Evolutionary conservation across 2,797 vertebrate species (phyloP), one percentile per base, ranked within the genome.

Genomic region (Onychomys arenicola): DNA sequence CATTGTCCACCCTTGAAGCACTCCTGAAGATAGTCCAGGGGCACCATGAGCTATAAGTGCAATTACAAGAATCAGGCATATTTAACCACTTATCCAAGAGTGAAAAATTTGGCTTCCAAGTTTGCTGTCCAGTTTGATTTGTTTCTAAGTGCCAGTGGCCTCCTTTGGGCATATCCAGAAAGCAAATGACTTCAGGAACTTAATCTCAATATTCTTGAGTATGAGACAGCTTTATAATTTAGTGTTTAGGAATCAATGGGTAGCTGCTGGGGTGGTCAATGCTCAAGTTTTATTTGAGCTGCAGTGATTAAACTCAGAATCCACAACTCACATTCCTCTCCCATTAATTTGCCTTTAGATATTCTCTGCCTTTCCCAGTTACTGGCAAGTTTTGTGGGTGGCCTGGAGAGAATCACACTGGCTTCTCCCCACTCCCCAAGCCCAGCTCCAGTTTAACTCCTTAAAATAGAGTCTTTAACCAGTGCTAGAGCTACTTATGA

Each of bases 381-480:
- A 77, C n/a, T 89, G 17, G 32, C 69, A 43, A 32, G 25, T 91
- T 97, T 90, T 65, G 43, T 89, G 83, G 69, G 25, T 81, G 46
- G 27, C 61, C 75, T 92, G 16, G 71, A 91, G 59, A 84, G 73
- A 96, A 84, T 88, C 40, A 67, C 59, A 34, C n/a, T 81, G 93
- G 29, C 14, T 46, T 34, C 43, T 84, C 16, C 73, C 49, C 34
- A 57, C 2, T 43, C n/a, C 17, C 57, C 13, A 65, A 71, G 40
- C 57, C 63, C 63, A 91, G 76, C 6, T 91, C 16, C 65, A 95
- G 37, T 76, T 92, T 89, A 92, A 67, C 37, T 96, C n/a, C 82
- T 89, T 87, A 92, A 91, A 96, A 94, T 46, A 71, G 77, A 69
- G 37, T 94, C 19, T 89, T 76, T 89, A 86, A 89, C 85, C 95